Percentiles rank a stretch among this genome's conserved stretches.
These are phyloP conservation scores for Drosophila littoralis DNA, from an alignment of 1,140 invertebrate species.

Conservation along the genomic window DNA sequence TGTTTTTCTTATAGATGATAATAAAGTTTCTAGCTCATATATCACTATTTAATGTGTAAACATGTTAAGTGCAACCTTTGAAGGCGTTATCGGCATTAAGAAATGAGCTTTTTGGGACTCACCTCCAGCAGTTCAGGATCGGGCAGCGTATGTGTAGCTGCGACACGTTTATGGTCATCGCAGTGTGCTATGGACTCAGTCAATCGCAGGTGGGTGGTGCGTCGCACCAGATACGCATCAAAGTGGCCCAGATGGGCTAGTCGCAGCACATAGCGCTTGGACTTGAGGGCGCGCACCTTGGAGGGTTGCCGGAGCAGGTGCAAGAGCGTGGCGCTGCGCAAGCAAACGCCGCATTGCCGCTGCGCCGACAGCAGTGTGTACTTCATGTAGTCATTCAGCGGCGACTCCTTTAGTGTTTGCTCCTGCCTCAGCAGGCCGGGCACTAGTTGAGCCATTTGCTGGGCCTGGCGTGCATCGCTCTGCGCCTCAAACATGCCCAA, in stretches of 20 bases:
- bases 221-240: slow-evolving; percentile 88
- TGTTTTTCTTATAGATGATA: too few relatives aligned
- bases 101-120: not conserved
- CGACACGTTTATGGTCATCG: slow-evolving; percentile 12
- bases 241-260: slow-evolving; percentile 90
- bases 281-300: slow-evolving; percentile 78
- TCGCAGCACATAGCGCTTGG: slow-evolving; percentile 87
- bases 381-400: slow-evolving; percentile 91
- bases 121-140: slow-evolving; percentile 91
- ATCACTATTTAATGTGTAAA: too few relatives aligned
- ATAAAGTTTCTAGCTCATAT: too few relatives aligned
- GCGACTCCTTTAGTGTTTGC: slow-evolving; percentile 91
- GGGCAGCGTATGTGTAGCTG: slow-evolving; percentile 83
- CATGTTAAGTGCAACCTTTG: too few relatives aligned
- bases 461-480: slow-evolving; percentile 85
- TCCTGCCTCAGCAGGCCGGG: slow-evolving; percentile 92
- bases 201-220: slow-evolving; percentile 60
- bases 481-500: slow-evolving; percentile 93
- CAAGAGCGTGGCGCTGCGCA: slow-evolving; percentile 89
- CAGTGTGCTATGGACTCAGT: slow-evolving; percentile 26
- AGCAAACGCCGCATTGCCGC: slow-evolving; percentile 89
- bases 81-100: too few relatives aligned
- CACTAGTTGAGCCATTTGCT: slow-evolving; percentile 89
- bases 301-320: slow-evolving; percentile 87
- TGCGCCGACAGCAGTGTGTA: slow-evolving; percentile 92